Evolutionary conservation across 2,888 invertebrate genomes (phyloP).

Genomic region (Quadroppia sp.): DNA sequence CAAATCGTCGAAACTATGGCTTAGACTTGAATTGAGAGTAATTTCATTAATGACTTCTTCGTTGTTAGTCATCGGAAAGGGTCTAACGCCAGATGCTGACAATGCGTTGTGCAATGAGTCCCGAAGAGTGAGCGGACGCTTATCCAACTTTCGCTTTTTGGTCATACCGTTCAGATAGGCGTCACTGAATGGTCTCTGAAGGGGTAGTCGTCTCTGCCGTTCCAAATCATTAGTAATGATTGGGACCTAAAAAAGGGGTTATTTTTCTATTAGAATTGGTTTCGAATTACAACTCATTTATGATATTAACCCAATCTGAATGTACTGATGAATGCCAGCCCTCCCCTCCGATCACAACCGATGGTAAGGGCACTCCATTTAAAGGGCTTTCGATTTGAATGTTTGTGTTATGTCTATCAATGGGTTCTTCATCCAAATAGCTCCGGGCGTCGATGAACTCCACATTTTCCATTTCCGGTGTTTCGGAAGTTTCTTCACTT

Average conservation of each 20-base stretch:
- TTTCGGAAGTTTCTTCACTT: neutral
- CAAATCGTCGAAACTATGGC: constrained; percentile 2
- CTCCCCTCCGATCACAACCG: constrained; percentile 14
- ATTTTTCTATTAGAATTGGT: neutral
- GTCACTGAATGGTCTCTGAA: constrained; percentile 69
- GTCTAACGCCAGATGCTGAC: neutral
- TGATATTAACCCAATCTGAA: constrained; percentile 37
- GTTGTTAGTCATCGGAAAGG: neutral
- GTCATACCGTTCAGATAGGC: constrained; percentile 86
- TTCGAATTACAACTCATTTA: neutral
- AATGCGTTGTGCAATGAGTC: neutral
- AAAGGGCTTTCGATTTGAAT: neutral
- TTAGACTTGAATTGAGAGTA: neutral
- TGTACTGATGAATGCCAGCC: constrained; percentile 41
- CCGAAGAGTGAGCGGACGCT: constrained; percentile 6
- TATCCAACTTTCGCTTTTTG: constrained; percentile 58
- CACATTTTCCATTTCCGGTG: neutral
- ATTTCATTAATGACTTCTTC: constrained; percentile 1
- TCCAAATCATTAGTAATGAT: constrained; percentile 75
- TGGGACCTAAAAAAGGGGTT: constrained; percentile 66
- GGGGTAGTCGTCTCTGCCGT: constrained; percentile 61
- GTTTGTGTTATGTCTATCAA: neutral
- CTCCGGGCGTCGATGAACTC: constrained; percentile 39
- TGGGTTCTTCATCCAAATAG: constrained; percentile 11
- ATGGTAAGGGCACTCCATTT: neutral